phyloP scores from a whole-genome alignment of 2,113 vertebrate species.

The Centrocercus urophasianus region DNA sequence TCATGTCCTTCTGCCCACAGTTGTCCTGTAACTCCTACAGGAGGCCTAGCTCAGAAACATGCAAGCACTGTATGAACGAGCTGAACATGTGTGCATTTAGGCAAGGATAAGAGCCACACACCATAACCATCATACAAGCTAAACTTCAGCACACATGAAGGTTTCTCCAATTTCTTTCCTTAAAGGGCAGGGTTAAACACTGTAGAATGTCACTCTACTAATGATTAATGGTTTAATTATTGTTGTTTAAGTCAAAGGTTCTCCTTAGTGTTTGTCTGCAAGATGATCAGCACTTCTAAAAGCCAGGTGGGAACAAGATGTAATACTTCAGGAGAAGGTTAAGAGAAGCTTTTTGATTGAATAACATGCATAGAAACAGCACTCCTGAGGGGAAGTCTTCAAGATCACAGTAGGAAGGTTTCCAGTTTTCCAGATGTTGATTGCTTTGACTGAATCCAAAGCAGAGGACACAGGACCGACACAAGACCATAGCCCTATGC shows the following conservation, averaged over 20 bases:
- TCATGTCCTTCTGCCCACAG: background rate
- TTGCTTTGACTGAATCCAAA: background rate
- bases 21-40: background rate
- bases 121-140: background rate
- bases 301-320: background rate
- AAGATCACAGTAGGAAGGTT: background rate
- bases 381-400: background rate
- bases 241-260: constrained; percentile 47
- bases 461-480: background rate
- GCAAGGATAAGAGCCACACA: background rate
- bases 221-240: constrained; percentile 17
- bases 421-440: background rate
- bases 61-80: rapidly evolving
- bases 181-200: constrained; percentile 28
- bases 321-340: background rate
- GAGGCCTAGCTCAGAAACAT: background rate
- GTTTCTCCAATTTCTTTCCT: background rate
- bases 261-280: constrained; percentile 15
- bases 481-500: background rate
- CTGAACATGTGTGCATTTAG: rapidly evolving
- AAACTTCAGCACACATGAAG: background rate
- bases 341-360: background rate
- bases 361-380: background rate
- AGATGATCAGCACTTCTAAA: background rate
- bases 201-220: constrained; percentile 1